Conservation (phyloP, 1,140 invertebrate genomes). For the Sycophaga agraensis region DNA sequence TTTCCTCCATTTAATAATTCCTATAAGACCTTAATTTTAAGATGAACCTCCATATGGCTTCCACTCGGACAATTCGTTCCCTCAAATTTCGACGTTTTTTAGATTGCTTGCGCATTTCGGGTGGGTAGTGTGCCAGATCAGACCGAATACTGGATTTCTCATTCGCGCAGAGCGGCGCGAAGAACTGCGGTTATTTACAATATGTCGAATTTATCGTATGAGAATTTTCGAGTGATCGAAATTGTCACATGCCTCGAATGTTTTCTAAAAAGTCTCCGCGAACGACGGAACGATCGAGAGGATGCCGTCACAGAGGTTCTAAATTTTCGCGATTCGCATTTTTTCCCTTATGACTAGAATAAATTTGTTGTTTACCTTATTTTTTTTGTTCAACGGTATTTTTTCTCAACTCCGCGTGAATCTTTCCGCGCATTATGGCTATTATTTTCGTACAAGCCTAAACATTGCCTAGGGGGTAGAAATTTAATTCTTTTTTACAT, state of each 20-base stretch:
- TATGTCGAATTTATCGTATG: too few relatives aligned
- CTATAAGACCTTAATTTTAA: constrained; percentile 43
- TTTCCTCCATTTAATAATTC: constrained; percentile 38
- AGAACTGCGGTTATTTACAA: constrained; percentile 30
- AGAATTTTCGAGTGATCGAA: neutral
- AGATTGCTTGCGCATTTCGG: neutral
- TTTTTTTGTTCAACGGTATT: constrained; percentile 23
- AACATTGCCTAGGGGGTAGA: constrained; percentile 25
- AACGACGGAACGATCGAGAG: constrained; percentile 18
- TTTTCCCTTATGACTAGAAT: constrained; percentile 30
- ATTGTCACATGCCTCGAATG: neutral
- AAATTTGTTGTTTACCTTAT: constrained; percentile 28
- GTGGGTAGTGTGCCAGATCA: neutral
- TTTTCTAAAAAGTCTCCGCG: constrained; percentile 12
- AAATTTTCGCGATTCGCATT: constrained; percentile 31
- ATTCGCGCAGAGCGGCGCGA: constrained; percentile 29
- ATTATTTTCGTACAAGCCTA: constrained; percentile 28
- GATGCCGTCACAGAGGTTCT: constrained; percentile 27
- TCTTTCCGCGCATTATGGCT: constrained; percentile 23
- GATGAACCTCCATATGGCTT: constrained; percentile 35
- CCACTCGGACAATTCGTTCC: constrained; percentile 32
- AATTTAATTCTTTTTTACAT: constrained; percentile 18
- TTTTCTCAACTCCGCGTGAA: constrained; percentile 28
- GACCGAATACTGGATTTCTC: constrained; percentile 25
- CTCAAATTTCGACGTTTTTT: constrained; percentile 32